These are phyloP conservation scores for Phaedon cochleariae DNA, from an alignment of 2,888 invertebrate genomes.

Conservation along the genomic window DNA sequence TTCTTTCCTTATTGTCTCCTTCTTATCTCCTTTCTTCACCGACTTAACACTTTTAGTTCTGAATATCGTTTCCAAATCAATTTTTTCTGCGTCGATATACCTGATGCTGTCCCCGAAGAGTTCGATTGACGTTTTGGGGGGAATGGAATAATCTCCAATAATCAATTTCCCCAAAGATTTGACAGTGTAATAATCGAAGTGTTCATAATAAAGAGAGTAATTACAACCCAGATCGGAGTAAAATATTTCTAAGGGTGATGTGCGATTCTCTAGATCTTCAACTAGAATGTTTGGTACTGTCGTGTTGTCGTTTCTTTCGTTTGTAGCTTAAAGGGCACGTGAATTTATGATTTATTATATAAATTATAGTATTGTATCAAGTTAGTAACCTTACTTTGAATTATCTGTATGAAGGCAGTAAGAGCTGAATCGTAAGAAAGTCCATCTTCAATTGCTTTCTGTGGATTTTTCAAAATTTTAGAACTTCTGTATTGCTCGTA, in stretches of 20 bases:
- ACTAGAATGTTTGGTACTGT: no score
- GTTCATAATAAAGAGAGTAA: conserved; percentile 67
- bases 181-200: conserved; percentile 66
- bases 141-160: conserved; percentile 58
- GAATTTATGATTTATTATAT: no score
- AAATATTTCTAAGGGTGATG: conserved; percentile 67
- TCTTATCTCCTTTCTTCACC: conserved; percentile 26
- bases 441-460: conserved; percentile 57
- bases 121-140: conserved; percentile 58
- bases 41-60: conserved; percentile 14
- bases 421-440: conserved; percentile 65
- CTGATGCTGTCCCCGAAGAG: conserved; percentile 57
- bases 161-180: conserved; percentile 61
- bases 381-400: background rate
- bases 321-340: no score
- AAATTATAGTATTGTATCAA: no score
- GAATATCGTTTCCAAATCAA: conserved; percentile 17
- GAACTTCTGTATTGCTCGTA: conserved; percentile 64
- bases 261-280: conserved; percentile 59
- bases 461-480: conserved; percentile 63
- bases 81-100: conserved; percentile 36
- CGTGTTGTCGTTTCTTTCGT: no score
- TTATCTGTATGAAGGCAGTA: conserved; percentile 67
- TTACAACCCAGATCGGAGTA: conserved; percentile 68
- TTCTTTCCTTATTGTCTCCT: conserved; percentile 25